These are phyloP conservation scores for Plagodis dolabraria DNA, from an alignment of 2,888 invertebrate species.

Conservation along the genomic window DNA sequence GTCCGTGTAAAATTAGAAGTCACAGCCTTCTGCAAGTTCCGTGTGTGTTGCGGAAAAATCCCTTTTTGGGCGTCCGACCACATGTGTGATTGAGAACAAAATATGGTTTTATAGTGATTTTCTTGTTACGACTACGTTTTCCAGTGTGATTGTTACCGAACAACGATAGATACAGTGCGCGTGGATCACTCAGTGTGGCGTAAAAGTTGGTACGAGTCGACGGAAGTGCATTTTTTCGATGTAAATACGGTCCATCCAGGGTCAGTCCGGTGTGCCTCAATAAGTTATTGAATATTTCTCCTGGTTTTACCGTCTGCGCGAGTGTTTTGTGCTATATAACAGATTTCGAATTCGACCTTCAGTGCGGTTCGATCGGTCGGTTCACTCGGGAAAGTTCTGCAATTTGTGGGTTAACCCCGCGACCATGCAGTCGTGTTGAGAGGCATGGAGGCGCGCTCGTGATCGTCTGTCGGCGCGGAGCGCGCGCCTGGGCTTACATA, in stretches of 20 bases:
- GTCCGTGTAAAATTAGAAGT: constrained; percentile 80
- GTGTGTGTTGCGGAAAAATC: constrained; percentile 86
- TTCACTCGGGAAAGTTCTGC: constrained; percentile 64
- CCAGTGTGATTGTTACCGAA: constrained; percentile 62
- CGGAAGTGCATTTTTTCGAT: constrained; percentile 83
- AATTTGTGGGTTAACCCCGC: constrained; percentile 70
- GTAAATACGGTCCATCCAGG: constrained; percentile 82
- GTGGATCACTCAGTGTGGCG: constrained; percentile 66
- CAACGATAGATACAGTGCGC: constrained; percentile 66
- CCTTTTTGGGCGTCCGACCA: constrained; percentile 89
- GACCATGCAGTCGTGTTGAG: constrained; percentile 81
- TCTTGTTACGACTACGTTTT: constrained; percentile 61
- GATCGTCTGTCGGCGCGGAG: constrained; percentile 84
- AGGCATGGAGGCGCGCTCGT: constrained; percentile 83
- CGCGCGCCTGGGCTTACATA: constrained; percentile 83
- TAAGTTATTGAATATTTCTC: constrained; percentile 70
- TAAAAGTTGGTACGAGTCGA: constrained; percentile 70
- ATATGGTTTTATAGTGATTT: constrained; percentile 80
- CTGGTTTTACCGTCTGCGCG: constrained; percentile 54
- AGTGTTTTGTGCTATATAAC: constrained; percentile 55
- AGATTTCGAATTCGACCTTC: constrained; percentile 67
- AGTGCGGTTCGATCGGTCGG: constrained; percentile 62
- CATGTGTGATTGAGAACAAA: constrained; percentile 86
- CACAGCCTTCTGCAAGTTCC: constrained; percentile 83
- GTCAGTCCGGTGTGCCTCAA: constrained; percentile 78